phyloP scores from a whole-genome alignment of 1,140 invertebrate species.

The Drosophila nannoptera region DNA sequence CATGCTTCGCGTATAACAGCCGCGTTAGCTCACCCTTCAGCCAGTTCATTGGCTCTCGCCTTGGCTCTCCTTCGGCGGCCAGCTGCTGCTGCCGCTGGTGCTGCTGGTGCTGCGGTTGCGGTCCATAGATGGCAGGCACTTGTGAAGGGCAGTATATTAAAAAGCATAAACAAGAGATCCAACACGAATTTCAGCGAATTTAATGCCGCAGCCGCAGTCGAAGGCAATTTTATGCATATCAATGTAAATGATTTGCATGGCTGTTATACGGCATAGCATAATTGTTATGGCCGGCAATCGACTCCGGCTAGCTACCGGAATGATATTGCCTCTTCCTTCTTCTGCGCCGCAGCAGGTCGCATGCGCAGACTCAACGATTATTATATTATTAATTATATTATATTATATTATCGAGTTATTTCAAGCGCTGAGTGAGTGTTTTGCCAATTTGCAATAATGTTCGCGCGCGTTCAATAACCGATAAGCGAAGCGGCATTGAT shows the following conservation, averaged over 20 bases:
- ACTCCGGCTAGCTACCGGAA: conserved; percentile 12
- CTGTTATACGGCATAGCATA: conserved; percentile 25
- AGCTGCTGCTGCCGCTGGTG: no score
- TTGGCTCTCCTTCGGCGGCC: conserved; percentile 28
- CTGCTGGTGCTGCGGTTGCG: no score
- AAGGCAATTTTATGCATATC: conserved; percentile 49
- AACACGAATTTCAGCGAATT: conserved; percentile 5
- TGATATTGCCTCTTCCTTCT: conserved; percentile 26
- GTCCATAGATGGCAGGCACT: conserved; percentile 3
- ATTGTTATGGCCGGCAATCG: conserved; percentile 24
- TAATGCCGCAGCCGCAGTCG: conserved; percentile 45
- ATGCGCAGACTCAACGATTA: conserved; percentile 23
- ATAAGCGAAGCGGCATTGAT: conserved; percentile 57
- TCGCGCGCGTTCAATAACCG: conserved; percentile 51
- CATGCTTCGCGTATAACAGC: no score
- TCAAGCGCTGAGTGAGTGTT: conserved; percentile 16
- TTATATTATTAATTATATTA: conserved; percentile 38
- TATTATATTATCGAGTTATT: conserved; percentile 44
- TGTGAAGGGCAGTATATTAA: conserved; percentile 36
- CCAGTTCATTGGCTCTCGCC: conserved; percentile 20
- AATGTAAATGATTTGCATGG: conserved; percentile 48
- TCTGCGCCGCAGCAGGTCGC: conserved; percentile 34
- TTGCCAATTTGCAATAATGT: conserved; percentile 31
- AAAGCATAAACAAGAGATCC: conserved; percentile 7
- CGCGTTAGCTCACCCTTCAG: conserved; percentile 32